phyloP scores from a whole-genome alignment of 35 echinoderm and acorn worm genomes.

The Diadema setosum region DNA sequence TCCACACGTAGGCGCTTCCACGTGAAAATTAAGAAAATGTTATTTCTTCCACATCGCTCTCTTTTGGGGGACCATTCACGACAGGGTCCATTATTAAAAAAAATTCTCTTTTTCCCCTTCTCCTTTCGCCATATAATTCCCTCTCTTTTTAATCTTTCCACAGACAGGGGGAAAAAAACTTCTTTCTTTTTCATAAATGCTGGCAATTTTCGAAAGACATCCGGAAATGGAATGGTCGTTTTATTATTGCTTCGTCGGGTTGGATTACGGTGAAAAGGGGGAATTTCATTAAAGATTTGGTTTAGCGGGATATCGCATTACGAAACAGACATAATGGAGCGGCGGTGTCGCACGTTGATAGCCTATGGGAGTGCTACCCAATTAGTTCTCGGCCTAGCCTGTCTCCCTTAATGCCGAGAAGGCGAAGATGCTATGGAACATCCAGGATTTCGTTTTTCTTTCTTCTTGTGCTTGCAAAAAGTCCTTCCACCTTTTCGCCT shows the following conservation, averaged over 20 bases:
- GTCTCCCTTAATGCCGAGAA: too few relatives aligned
- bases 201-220: neutral
- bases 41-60: too few relatives aligned
- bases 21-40: too few relatives aligned
- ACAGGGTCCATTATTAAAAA: too few relatives aligned
- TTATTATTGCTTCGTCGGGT: neutral
- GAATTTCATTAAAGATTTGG: neutral
- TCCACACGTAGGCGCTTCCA: too few relatives aligned
- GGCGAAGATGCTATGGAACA: too few relatives aligned
- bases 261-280: neutral
- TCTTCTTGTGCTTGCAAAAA: neutral
- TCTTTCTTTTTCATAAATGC: too few relatives aligned
- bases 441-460: neutral
- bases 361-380: neutral
- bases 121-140: neutral
- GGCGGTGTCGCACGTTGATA: neutral
- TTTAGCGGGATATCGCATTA: neutral
- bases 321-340: neutral
- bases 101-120: neutral
- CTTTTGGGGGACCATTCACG: too few relatives aligned
- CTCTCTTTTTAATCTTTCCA: too few relatives aligned
- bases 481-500: neutral
- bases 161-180: too few relatives aligned
- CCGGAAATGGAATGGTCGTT: conserved; percentile 5
- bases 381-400: neutral